phyloP scores from a whole-genome alignment of 2,797 vertebrate species.

The Apogon talboti region DNA sequence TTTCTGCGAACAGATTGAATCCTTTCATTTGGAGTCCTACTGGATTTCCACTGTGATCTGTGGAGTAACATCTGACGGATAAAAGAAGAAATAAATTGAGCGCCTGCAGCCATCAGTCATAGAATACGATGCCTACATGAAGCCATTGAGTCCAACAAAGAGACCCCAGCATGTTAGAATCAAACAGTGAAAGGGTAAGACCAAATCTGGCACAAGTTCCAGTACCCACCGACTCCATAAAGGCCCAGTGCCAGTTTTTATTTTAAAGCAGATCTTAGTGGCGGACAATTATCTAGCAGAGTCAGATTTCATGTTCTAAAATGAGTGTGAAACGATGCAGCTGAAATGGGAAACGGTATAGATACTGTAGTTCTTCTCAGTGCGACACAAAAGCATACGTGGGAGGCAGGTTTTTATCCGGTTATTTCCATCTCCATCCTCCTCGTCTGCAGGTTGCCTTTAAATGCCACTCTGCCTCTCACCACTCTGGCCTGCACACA shows the following conservation, averaged over 20 bases:
- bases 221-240: not conserved
- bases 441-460: conserved; percentile 17
- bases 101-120: not conserved
- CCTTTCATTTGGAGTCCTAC: not conserved
- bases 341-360: conserved; percentile 4
- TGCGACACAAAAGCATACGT: not conserved
- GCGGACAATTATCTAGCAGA: not conserved
- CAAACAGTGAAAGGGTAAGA: not conserved
- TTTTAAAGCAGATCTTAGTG: conserved; percentile 8
- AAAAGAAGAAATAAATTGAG: conserved; percentile 18
- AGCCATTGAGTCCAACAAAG: conserved; percentile 37
- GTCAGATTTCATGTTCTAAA: not conserved
- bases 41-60: conserved; percentile 25
- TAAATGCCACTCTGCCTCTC: conserved; percentile 19
- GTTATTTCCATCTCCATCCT: not conserved
- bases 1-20: no score
- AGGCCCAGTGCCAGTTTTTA: conserved; percentile 13
- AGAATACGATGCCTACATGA: conserved; percentile 13
- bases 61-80: conserved; percentile 3
- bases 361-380: conserved; percentile 14
- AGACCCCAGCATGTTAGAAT: conserved; percentile 16
- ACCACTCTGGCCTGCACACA: conserved; percentile 19
- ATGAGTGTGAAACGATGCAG: not conserved
- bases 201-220: conserved; percentile 3
- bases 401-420: not conserved